Conservation (phyloP, 2,888 invertebrate genomes). For the Criorhina ranunculi region DNA sequence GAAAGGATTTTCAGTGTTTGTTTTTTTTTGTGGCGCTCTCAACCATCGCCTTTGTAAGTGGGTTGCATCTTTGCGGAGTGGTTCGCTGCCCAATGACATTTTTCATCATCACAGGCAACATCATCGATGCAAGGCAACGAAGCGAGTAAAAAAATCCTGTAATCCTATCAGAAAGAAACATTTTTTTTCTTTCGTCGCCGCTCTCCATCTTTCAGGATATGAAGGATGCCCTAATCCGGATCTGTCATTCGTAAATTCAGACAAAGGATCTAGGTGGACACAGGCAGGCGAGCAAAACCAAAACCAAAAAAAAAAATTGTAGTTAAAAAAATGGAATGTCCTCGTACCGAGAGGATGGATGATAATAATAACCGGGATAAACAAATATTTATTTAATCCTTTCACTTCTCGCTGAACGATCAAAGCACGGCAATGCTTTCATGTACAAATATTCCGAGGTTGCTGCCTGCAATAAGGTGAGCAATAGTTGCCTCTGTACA, state of each 20-base stretch:
- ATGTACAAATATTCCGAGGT: slow-evolving; percentile 46
- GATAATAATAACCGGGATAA: slow-evolving; percentile 73
- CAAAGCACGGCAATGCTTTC: slow-evolving; percentile 68
- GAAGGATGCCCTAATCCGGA: slow-evolving; percentile 76
- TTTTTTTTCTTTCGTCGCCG: slow-evolving; percentile 14
- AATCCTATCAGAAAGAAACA: slow-evolving; percentile 69
- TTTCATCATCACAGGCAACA: slow-evolving; percentile 71
- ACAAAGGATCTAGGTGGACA: slow-evolving; percentile 71
- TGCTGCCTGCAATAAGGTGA: slow-evolving; percentile 71
- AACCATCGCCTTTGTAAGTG: slow-evolving; percentile 44
- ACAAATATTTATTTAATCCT: slow-evolving; percentile 77
- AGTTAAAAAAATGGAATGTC: slow-evolving; percentile 24
- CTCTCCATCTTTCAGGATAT: slow-evolving; percentile 62
- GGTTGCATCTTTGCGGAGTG: slow-evolving; percentile 46
- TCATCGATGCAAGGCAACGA: slow-evolving; percentile 69
- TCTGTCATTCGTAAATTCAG: slow-evolving; percentile 75
- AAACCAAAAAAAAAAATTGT: slow-evolving; percentile 38
- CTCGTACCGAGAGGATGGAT: slow-evolving; percentile 11
- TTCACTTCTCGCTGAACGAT: slow-evolving; percentile 74
- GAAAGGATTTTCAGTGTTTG: slow-evolving; percentile 54
- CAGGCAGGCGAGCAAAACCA: slow-evolving; percentile 19
- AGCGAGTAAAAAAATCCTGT: slow-evolving; percentile 64
- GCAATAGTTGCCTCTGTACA: slow-evolving; percentile 65
- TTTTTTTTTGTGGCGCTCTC: not conserved
- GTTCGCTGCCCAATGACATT: slow-evolving; percentile 64